These are phyloP conservation scores for Leptodactylus fuscus DNA, from an alignment of 2,113 vertebrate species.

Conservation along the genomic window DNA sequence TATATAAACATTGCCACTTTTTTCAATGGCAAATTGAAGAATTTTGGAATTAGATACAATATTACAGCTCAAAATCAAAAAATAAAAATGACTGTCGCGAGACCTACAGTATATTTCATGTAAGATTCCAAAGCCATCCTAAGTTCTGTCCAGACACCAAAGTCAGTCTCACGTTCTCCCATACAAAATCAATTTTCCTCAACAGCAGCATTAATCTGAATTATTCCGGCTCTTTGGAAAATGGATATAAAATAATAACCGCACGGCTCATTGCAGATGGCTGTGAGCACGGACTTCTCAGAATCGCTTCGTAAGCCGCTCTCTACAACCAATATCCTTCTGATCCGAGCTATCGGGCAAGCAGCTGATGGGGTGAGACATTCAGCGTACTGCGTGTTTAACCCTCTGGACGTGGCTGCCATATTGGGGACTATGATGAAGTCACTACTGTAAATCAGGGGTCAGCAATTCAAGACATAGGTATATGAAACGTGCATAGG, in stretches of 20 bases:
- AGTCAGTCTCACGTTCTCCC: background rate
- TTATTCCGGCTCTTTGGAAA: background rate
- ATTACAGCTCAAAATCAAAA: no score
- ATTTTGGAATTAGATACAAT: no score
- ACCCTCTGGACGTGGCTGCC: background rate
- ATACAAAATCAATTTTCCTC: background rate
- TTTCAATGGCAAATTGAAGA: no score
- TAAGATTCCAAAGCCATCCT: background rate
- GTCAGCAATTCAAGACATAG: background rate
- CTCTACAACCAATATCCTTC: background rate
- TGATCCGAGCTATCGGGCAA: background rate
- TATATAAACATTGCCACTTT: no score
- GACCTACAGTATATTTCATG: background rate
- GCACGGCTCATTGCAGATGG: background rate
- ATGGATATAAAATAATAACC: background rate
- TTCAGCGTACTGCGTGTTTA: background rate
- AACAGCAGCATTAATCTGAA: background rate
- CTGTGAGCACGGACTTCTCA: background rate
- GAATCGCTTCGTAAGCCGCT: slow-evolving; percentile 1
- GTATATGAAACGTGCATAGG: background rate
- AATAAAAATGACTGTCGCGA: no score
- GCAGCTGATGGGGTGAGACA: background rate
- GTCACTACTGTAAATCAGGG: no score
- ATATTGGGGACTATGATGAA: background rate
- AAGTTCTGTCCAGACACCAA: background rate